Evolutionary conservation across 2,797 vertebrate genomes (phyloP), one percentile per base, ranked within the genome.

Genomic region (Manis javanica): DNA sequence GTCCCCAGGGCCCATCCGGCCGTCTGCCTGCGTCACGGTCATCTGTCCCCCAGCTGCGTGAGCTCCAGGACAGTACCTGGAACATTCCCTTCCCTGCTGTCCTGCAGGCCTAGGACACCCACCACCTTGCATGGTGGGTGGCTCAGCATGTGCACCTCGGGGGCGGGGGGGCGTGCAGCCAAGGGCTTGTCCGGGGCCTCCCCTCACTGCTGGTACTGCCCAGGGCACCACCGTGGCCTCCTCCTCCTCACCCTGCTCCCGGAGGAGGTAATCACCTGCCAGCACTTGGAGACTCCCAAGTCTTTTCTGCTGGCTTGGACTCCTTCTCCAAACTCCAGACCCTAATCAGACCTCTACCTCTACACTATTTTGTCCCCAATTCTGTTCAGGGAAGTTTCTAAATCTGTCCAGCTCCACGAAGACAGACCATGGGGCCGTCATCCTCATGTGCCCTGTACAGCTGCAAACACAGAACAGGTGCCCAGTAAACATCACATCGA

Each of bases 241-340:
- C 12, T 61, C 2, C 26, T 0, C 18, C 23, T 3, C 2, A 14
- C 4, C 21, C 6, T 29, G 1, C n/a, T 74, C 11, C 55, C 31
- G 9, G 37, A 31, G 61, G 42, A 68, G n/a, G 42, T 11, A 24
- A 31, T 9, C 55, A 31, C 46, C 29, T 31, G n/a, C 37, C 15
- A 23, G 34, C 29, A 55, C 12, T 64, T 49, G 18, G 1, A 31
- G 23, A 34, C 63, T 69, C 53, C 83, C 42, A 61, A 57, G 69
- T n/a, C 55, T 15, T 59, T 15, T 1, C 0, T 4, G 8, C 46
- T 37, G 34, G 51, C 91, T 66, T 18, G 5, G n/a, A 31, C 87
- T 31, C 37, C 49, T 69, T 37, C 84, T 72, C 64, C 49, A 24
- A 53, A 34, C 21, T n/a, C 71, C 37, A 42, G n/a, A 77, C 23